These are phyloP conservation scores for Anhinga anhinga DNA, from an alignment of 2,113 vertebrate species.

Conservation along the genomic window DNA sequence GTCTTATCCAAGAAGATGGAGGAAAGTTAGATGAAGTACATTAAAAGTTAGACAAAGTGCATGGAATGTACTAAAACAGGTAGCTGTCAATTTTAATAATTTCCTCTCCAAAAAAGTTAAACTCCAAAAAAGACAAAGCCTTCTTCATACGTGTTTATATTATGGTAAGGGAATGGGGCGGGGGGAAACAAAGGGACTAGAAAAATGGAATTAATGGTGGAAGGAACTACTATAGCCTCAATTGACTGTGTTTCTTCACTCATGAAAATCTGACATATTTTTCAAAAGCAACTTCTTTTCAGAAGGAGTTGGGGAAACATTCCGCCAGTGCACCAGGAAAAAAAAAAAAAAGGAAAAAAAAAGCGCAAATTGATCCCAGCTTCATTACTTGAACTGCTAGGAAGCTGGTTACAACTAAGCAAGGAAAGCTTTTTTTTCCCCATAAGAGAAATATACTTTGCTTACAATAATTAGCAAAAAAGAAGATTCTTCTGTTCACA, in stretches of 20 bases:
- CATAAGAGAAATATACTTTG: background rate
- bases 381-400: background rate
- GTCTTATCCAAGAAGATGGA: background rate
- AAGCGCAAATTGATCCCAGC: background rate
- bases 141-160: background rate
- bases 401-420: background rate
- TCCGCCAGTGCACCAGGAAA: background rate
- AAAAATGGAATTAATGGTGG: background rate
- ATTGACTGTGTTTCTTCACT: background rate
- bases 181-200: background rate
- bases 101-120: background rate
- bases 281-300: background rate
- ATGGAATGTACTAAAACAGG: background rate
- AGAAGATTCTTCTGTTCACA: background rate
- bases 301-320: background rate
- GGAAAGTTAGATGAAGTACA: background rate
- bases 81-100: background rate
- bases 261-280: background rate
- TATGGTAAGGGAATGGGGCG: background rate
- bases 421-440: background rate
- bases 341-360: too few relatives aligned
- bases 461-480: background rate
- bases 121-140: background rate
- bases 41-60: too few relatives aligned
- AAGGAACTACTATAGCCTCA: background rate